These are phyloP conservation scores for Apoda limacodes DNA, from an alignment of 2,888 invertebrate species.

Conservation along the genomic window DNA sequence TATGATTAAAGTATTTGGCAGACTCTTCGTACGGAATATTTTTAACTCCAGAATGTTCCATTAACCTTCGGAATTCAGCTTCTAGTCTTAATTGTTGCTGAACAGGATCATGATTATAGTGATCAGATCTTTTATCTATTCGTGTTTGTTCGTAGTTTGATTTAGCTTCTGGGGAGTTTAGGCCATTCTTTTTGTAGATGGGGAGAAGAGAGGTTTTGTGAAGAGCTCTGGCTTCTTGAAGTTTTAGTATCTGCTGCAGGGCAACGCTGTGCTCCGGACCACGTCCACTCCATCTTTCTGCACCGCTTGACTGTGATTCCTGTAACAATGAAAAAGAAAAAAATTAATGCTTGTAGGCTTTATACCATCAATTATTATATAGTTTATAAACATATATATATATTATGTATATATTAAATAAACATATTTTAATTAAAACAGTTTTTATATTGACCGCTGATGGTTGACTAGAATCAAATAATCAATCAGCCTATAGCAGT, in stretches of 20 bases:
- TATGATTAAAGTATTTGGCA: constrained; percentile 54
- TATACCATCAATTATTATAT: too few relatives aligned
- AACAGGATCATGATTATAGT: constrained; percentile 48
- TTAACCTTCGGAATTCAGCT: constrained; percentile 65
- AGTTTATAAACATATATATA: too few relatives aligned
- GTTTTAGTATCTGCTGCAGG: constrained; percentile 90
- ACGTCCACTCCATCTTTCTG: constrained; percentile 91
- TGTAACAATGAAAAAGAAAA: constrained; percentile 69
- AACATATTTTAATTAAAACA: too few relatives aligned
- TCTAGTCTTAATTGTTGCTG: constrained; percentile 66
- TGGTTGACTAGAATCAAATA: too few relatives aligned
- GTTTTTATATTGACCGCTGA: too few relatives aligned
- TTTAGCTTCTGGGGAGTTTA: constrained; percentile 66
- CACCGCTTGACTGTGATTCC: constrained; percentile 85
- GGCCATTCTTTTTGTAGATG: constrained; percentile 54
- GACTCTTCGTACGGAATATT: constrained; percentile 52
- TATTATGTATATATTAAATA: too few relatives aligned
- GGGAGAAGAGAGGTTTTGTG: constrained; percentile 68
- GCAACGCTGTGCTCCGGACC: constrained; percentile 93
- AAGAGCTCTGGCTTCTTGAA: constrained; percentile 86
- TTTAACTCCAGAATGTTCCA: constrained; percentile 69
- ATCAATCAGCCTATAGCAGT: too few relatives aligned
- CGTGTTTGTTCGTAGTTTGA: constrained; percentile 37
- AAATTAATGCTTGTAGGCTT: too few relatives aligned
- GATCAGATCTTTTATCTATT: constrained; percentile 33